These are phyloP conservation scores for Crocuta crocuta DNA, from an alignment of 2,113 vertebrate species.

Conservation along the genomic window DNA sequence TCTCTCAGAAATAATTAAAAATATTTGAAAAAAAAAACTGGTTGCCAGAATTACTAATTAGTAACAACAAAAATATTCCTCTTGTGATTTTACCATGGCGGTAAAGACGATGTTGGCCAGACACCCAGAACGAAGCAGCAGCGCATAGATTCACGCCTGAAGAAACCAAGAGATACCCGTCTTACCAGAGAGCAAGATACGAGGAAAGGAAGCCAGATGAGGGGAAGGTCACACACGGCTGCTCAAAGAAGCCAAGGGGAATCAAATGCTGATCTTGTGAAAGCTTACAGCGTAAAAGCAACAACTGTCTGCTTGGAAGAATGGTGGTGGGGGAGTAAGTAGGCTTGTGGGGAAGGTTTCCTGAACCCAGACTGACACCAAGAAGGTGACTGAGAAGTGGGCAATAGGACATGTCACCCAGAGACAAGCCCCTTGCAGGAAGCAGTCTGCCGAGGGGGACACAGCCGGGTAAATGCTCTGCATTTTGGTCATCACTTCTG, in stretches of 20 bases:
- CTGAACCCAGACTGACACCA: neutral
- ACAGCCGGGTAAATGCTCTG: fast-evolving
- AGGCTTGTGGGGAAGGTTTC: neutral
- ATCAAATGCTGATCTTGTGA: neutral
- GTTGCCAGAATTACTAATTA: constrained; percentile 21
- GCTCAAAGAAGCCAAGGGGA: neutral
- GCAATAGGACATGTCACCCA: neutral
- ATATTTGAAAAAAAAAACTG: neutral
- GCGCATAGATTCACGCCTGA: neutral
- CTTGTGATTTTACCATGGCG: neutral
- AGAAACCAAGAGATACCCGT: neutral
- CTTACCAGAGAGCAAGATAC: neutral
- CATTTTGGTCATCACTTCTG: neutral
- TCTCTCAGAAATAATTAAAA: too few relatives aligned
- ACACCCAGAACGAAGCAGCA: neutral
- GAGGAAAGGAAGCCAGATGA: neutral
- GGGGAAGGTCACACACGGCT: neutral
- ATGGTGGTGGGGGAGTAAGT: neutral
- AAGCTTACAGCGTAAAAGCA: neutral
- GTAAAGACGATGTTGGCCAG: neutral
- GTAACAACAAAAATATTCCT: constrained; percentile 22
- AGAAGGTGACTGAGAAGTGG: neutral
- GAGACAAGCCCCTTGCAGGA: fast-evolving
- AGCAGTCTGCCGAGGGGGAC: fast-evolving
- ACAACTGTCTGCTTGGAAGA: neutral